Evolutionary conservation across 2,888 invertebrate species (phyloP), one percentile per base, ranked within the genome.

Genomic region (Scaptomyza polygonia): DNA sequence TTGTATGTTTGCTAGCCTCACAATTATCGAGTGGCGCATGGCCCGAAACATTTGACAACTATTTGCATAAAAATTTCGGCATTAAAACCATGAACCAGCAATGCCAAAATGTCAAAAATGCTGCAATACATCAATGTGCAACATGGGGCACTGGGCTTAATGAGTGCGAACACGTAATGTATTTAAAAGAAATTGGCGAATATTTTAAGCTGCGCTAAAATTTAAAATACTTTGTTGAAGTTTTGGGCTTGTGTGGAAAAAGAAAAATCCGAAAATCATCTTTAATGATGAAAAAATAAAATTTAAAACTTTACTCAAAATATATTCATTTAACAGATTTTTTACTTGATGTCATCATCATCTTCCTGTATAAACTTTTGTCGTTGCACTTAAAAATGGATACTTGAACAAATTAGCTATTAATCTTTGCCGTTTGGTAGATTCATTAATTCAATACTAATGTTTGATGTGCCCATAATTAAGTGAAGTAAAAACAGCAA

Each of bases 401-500:
- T 21, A 44, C 21, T 49, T 40, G 0, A 14, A 5, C 8, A n/a
- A 34, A n/a, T 34, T 6, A 34, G 34, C 34, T n/a, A 34, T 34
- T 8, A 36, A 16, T 4, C 39, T 51, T 27, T 30, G 43, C 11
- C 34, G 43, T 43, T 73, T 54, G 44, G 53, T 59, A 18, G 59
- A 52, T 73, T 39, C 27, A 16, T 51, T 21, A 14, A 11, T 55
- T 29, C 29, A 44, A 57, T 73, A 73, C 67, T 16, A 16, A 39
- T 39, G 2, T 39, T 49, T 57, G 25, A 58, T 74, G 42, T 36
- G 54, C n/a, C n/a, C 21, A 69, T 58, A 47, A 74, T 43, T 42
- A 74, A 74, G 51, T 62, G 30, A 30, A 73, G 48, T 39, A 40
- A 53, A 64, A 48, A 56, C 25, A 49, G 36, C 54, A 74, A 27